Evolutionary conservation across 2,797 vertebrate genomes (phyloP), one percentile per base, ranked within the genome.

Genomic region (Lemur catta): DNA sequence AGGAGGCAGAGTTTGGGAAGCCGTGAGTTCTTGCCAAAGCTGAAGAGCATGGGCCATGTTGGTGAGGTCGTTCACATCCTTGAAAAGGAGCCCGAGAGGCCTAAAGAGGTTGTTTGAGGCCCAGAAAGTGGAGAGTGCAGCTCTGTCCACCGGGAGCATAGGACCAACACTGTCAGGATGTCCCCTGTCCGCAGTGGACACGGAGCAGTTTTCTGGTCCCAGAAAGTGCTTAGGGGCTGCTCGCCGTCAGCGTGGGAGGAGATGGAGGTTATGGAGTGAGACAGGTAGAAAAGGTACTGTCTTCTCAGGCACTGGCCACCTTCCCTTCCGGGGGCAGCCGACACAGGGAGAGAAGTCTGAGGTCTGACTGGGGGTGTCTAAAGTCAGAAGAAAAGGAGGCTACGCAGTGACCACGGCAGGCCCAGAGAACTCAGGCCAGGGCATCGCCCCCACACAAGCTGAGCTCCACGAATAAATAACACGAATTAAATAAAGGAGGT

Each of bases 401-500:
- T 33, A 57, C 9, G 2, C 11, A 67, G 87, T 74, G 96, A 96
- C 87, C 80, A 0, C 1, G 4, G 71, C 95, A 72, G 95, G 95
- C 18, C 71, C 5, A 52, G 69, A 3, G 1, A 84, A 93, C 50
- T 96, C 95, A 57, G 97, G 82, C 14, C 1, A 96, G 82, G 10
- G 13, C 75, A 11, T 75, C 87, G 84, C 94, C 96, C 17, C 61
- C 38, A 38, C 4, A 79, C 65, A 74, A 92, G 65, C 94, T 90
- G 96, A 76, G 95, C 97, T 97, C 97, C 98, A 96, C 85, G 95
- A 99, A 99, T 99, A 99, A 99, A 98, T 99, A 99, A 97, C 80
- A 12, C 96, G 97, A 98, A 98, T 98, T 99, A 99, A 98, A 99
- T 98, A 98, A 98, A 98, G 98, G 98, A 93, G 97, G 94, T 94